Conservation (phyloP, 2,113 vertebrate species). For the Diadophis punctatus region DNA sequence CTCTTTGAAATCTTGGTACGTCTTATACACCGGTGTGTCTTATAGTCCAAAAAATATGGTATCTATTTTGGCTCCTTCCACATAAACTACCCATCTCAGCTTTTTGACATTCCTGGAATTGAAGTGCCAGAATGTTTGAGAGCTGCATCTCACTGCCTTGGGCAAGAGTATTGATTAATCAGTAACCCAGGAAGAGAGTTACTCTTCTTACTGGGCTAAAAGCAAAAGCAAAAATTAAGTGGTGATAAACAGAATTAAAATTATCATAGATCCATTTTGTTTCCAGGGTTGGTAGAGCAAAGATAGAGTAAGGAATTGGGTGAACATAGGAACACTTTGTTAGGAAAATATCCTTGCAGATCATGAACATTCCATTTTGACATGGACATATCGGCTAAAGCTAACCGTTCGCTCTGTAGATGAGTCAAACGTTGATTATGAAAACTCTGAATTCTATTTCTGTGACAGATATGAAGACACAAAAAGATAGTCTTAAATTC, state of each 20-base stretch:
- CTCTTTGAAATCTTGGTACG: no score
- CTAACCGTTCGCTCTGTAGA: not conserved
- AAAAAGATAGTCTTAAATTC: not conserved
- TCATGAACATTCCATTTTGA: accelerated
- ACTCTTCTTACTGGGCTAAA: slow-evolving; percentile 47
- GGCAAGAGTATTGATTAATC: not conserved
- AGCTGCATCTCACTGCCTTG: not conserved
- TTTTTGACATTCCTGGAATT: not conserved
- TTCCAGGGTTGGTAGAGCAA: not conserved
- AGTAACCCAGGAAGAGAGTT: slow-evolving; percentile 36
- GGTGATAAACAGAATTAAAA: slow-evolving; percentile 41
- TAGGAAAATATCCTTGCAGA: not conserved
- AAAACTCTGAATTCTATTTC: not conserved
- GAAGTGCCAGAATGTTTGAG: slow-evolving; percentile 23
- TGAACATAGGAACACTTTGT: not conserved
- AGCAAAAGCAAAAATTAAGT: not conserved
- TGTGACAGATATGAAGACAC: not conserved
- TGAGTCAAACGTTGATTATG: not conserved
- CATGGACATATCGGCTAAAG: not conserved
- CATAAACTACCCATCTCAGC: not conserved
- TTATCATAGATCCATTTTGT: not conserved
- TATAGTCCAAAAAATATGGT: no score
- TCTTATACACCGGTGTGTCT: no score
- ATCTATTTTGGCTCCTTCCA: slow-evolving; percentile 10
- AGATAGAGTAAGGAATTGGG: not conserved